Percentiles rank a stretch among this genome's conserved stretches.
Conservation (phyloP, 1,140 invertebrate species). For the Platorchestia sp. region DNA sequence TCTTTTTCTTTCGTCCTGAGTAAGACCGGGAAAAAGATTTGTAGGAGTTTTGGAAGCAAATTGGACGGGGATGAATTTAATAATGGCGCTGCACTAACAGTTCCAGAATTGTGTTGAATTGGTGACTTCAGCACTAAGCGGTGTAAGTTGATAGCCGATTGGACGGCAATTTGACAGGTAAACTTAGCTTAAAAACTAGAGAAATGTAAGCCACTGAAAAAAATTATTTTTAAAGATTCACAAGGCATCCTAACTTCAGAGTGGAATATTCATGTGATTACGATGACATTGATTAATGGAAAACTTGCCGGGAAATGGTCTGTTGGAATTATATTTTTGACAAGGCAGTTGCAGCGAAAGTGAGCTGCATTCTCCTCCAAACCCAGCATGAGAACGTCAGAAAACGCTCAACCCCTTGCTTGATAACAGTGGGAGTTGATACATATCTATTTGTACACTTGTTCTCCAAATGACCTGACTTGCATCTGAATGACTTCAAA, state of each 20-base stretch:
- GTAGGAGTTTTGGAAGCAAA: not conserved
- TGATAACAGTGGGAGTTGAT: too few relatives aligned
- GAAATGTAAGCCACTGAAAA: not conserved
- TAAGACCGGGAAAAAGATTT: slow-evolving; percentile 10
- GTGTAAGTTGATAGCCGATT: not conserved
- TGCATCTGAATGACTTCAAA: too few relatives aligned
- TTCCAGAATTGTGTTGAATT: not conserved
- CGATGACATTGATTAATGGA: not conserved
- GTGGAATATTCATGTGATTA: too few relatives aligned
- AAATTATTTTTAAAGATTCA: not conserved
- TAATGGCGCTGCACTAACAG: not conserved
- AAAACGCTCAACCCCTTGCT: too few relatives aligned
- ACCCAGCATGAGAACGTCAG: too few relatives aligned
- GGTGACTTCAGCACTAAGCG: not conserved
- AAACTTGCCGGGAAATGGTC: not conserved
- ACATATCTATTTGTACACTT: too few relatives aligned
- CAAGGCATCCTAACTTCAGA: not conserved
- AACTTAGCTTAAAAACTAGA: not conserved
- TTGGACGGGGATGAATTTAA: not conserved
- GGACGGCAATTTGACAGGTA: not conserved
- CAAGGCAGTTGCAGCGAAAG: too few relatives aligned
- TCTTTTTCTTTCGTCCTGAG: not conserved
- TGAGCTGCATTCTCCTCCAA: too few relatives aligned
- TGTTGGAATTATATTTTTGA: not conserved
- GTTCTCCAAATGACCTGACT: too few relatives aligned